Percentiles rank a stretch among this genome's conserved stretches.
Conservation (phyloP, 2,888 invertebrate species). For the Cordylochernes scorpioides region DNA sequence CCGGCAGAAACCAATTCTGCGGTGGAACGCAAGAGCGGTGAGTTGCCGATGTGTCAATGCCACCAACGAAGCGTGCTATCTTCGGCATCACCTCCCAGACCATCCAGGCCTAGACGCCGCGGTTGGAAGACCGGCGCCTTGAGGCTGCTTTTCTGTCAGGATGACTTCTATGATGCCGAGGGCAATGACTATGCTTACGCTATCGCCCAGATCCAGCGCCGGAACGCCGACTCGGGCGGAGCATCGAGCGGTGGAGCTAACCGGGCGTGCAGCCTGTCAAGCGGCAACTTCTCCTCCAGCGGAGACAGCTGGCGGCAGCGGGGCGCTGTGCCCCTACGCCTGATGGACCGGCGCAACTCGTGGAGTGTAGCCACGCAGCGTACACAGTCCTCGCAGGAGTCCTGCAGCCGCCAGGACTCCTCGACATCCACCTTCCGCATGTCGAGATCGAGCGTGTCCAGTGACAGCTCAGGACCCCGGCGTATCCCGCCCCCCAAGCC, state of each 20-base stretch:
- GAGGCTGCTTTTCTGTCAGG: conserved; percentile 10
- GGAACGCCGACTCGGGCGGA: too few relatives aligned
- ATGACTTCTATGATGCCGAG: conserved; percentile 6
- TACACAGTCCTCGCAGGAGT: conserved; percentile 69
- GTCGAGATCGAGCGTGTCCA: conserved; percentile 49
- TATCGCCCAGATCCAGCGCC: conserved; percentile 42
- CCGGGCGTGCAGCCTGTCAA: conserved; percentile 41
- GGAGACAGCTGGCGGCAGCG: conserved; percentile 50
- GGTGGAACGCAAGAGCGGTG: conserved; percentile 35
- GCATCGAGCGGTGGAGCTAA: too few relatives aligned
- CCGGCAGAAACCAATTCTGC: conserved; percentile 61
- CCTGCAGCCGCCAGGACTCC: conserved; percentile 67
- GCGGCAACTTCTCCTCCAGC: conserved; percentile 62
- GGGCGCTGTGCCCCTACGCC: conserved; percentile 34
- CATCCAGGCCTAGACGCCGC: conserved; percentile 2
- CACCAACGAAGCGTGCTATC: conserved; percentile 5
- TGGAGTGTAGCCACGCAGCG: conserved; percentile 38
- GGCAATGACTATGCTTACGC: conserved; percentile 39
- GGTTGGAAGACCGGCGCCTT: conserved; percentile 12
- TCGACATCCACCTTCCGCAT: conserved; percentile 64
- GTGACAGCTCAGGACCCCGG: conserved; percentile 24
- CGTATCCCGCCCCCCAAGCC: conserved; percentile 28
- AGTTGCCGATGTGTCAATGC: conserved; percentile 13
- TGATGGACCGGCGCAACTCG: conserved; percentile 34
- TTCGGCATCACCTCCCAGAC: not conserved